Evolutionary conservation across 2,113 vertebrate genomes (phyloP).

Genomic region (Aptenodytes patagonicus): DNA sequence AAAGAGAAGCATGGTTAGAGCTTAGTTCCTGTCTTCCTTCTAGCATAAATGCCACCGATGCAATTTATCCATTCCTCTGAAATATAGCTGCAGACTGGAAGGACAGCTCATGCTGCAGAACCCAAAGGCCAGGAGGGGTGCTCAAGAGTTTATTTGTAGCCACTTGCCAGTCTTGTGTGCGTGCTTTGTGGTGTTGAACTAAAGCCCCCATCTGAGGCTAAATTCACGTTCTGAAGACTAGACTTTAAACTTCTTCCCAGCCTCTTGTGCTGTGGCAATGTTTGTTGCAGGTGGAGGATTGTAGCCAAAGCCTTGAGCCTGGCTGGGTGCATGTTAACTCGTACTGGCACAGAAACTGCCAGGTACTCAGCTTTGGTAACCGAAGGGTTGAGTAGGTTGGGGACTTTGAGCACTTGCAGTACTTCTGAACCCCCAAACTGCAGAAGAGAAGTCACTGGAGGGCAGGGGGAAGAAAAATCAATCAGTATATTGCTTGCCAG

Average conservation of each 20-base stretch:
- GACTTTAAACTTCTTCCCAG: background rate
- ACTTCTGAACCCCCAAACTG: background rate
- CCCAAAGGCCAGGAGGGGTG: background rate
- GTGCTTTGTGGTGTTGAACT: background rate
- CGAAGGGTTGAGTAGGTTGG: background rate
- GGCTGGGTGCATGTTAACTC: accelerated
- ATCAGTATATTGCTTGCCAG: background rate
- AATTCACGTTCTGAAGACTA: background rate
- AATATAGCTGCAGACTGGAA: background rate
- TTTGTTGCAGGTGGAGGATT: background rate
- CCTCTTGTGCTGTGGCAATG: background rate
- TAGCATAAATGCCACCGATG: background rate
- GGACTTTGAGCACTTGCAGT: background rate
- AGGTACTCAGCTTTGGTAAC: background rate
- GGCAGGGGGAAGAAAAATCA: background rate
- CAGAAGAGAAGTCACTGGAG: background rate
- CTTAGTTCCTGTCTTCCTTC: background rate
- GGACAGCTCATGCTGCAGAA: background rate
- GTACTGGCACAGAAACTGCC: background rate
- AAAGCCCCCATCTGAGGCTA: background rate
- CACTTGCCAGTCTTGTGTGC: accelerated
- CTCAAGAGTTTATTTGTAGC: background rate
- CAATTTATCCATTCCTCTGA: background rate
- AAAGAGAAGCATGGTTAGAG: background rate
- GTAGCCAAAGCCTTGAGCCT: background rate